These are phyloP conservation scores for Ptychodera flava DNA, from an alignment of 35 echinoderm and acorn worm genomes.

Conservation along the genomic window DNA sequence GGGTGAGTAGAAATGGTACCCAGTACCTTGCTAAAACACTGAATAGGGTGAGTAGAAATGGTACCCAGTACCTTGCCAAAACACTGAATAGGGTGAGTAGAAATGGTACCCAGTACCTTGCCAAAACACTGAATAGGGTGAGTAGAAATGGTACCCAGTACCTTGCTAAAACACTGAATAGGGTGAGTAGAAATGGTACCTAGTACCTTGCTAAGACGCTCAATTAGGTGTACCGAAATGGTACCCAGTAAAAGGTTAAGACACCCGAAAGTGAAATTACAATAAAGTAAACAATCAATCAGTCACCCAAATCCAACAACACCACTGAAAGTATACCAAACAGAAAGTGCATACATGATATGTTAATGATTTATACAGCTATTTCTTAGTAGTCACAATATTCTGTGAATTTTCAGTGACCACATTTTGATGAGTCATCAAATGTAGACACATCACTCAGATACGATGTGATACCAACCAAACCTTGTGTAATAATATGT, in stretches of 20 bases:
- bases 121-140: constrained; percentile 97
- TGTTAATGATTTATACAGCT: too few relatives aligned
- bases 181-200: constrained; percentile 90
- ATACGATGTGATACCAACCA: too few relatives aligned
- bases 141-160: constrained; percentile 28
- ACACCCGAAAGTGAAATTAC: constrained; percentile 93
- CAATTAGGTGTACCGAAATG: constrained; percentile 94
- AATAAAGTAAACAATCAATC: too few relatives aligned
- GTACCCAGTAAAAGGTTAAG: constrained; percentile 72
- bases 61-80: constrained; percentile 76
- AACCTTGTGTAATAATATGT: too few relatives aligned
- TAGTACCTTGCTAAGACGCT: constrained; percentile 84
- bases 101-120: constrained; percentile 79
- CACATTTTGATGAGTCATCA: too few relatives aligned
- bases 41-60: constrained; percentile 92
- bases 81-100: constrained; percentile 93
- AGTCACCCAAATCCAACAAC: too few relatives aligned
- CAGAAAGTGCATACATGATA: too few relatives aligned
- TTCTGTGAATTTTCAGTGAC: too few relatives aligned
- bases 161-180: too few relatives aligned
- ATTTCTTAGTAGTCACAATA: too few relatives aligned
- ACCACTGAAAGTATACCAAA: too few relatives aligned
- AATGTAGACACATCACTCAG: too few relatives aligned
- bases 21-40: constrained; percentile 83
- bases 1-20: constrained; percentile 66